These are phyloP conservation scores for Centropus bengalensis DNA, from an alignment of 2,113 vertebrate genomes.

Conservation along the genomic window DNA sequence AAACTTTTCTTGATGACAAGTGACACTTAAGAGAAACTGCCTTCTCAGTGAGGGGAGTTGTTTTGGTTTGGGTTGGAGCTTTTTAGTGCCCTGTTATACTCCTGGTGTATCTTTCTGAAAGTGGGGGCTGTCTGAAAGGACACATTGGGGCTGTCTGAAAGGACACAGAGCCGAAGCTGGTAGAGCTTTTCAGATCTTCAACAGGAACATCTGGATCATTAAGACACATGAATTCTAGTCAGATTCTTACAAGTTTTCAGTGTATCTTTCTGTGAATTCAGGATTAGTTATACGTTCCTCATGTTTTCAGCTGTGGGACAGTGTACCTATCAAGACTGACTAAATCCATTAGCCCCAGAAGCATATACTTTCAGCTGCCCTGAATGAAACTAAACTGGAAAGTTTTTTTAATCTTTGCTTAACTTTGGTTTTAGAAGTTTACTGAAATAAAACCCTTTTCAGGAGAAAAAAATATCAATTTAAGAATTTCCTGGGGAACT, in stretches of 20 bases:
- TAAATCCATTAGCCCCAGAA: not conserved
- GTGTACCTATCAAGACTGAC: not conserved
- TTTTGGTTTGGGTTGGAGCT: not conserved
- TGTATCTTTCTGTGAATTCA: not conserved
- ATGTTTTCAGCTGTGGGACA: not conserved
- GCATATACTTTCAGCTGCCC: not conserved
- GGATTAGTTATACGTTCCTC: not conserved
- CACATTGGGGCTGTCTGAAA: not conserved
- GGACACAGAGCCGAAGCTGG: not conserved
- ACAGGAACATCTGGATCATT: not conserved
- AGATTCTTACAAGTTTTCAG: not conserved
- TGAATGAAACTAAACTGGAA: not conserved
- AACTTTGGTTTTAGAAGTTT: not conserved
- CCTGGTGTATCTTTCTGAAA: not conserved
- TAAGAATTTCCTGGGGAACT: not conserved
- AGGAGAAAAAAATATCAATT: not conserved
- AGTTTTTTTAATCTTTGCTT: not conserved
- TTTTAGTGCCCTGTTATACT: not conserved
- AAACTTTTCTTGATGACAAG: not conserved
- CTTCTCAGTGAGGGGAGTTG: not conserved
- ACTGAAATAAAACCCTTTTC: not conserved
- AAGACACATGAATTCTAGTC: not conserved
- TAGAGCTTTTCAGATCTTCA: not conserved
- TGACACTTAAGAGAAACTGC: not conserved
- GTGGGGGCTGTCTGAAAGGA: not conserved